Conservation (phyloP, 2,797 vertebrate genomes). For the Anguilla megastoma region DNA sequence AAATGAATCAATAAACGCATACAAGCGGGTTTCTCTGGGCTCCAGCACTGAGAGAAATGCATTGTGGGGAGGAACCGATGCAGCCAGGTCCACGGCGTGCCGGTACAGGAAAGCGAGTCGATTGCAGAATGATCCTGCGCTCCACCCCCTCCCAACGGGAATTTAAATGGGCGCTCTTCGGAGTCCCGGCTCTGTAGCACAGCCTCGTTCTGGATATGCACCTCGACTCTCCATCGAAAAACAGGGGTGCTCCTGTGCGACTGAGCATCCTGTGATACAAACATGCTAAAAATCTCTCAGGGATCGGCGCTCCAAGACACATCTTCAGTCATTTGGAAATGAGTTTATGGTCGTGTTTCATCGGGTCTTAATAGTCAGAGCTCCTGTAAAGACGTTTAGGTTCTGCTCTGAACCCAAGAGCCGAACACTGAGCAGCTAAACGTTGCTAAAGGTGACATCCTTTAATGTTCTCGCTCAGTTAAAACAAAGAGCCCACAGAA, state of each 20-base stretch:
- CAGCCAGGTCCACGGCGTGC: neutral
- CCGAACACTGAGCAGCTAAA: neutral
- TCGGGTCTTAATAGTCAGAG: neutral
- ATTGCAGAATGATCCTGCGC: neutral
- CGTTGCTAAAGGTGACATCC: neutral
- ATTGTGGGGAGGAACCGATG: neutral
- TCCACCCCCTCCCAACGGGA: too few relatives aligned
- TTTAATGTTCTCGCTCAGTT: neutral
- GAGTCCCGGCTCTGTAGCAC: neutral
- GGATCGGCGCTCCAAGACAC: neutral
- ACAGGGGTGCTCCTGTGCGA: neutral
- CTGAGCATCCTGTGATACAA: neutral
- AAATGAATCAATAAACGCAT: neutral
- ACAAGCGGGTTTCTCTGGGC: neutral
- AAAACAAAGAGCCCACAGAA: conserved; percentile 2
- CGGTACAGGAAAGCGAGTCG: neutral
- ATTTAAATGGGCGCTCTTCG: neutral
- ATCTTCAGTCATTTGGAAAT: neutral
- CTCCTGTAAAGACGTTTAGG: neutral
- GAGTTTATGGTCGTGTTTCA: neutral
- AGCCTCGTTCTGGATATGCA: neutral
- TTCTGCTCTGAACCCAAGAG: neutral
- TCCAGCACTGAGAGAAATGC: neutral
- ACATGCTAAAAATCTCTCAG: neutral
- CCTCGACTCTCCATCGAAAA: neutral